Percentiles rank a stretch among this genome's conserved stretches.
phyloP scores from a whole-genome alignment of 2,113 vertebrate genomes.

The Dascyllus trimaculatus region DNA sequence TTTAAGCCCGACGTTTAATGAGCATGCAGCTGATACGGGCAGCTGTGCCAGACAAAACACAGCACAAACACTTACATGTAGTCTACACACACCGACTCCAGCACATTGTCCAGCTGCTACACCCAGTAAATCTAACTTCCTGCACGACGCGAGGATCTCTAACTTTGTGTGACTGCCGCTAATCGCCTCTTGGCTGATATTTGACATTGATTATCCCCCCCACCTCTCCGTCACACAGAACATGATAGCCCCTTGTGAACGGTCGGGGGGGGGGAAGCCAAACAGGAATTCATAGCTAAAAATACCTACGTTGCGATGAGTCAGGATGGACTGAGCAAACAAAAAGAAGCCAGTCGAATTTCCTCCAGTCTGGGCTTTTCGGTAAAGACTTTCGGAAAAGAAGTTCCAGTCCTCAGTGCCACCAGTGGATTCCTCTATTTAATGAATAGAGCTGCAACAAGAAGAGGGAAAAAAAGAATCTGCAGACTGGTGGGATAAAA shows the following conservation, averaged over 20 bases:
- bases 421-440: slow-evolving; percentile 47
- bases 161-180: slow-evolving; percentile 30
- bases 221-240: slow-evolving; percentile 62
- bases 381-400: slow-evolving; percentile 46
- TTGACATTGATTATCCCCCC: slow-evolving; percentile 61
- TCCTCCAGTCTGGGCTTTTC: slow-evolving; percentile 54
- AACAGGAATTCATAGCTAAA: slow-evolving; percentile 79
- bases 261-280: slow-evolving; percentile 34
- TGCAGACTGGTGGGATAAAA: slow-evolving; percentile 44
- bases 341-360: slow-evolving; percentile 60
- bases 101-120: slow-evolving; percentile 38
- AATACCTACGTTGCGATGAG: slow-evolving; percentile 76
- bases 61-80: slow-evolving; percentile 35
- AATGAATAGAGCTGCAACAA: slow-evolving; percentile 37
- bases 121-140: slow-evolving; percentile 10
- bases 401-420: slow-evolving; percentile 25
- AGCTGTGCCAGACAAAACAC: slow-evolving; percentile 78
- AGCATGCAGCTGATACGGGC: slow-evolving; percentile 80
- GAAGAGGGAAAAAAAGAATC: neutral
- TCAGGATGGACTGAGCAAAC: slow-evolving; percentile 75
- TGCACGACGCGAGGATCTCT: slow-evolving; percentile 23
- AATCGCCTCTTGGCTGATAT: slow-evolving; percentile 43
- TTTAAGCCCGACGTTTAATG: slow-evolving; percentile 81
- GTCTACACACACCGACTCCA: slow-evolving; percentile 4
- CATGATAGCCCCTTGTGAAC: slow-evolving; percentile 58